Evolutionary conservation across 2,888 invertebrate genomes (phyloP).

Genomic region (Euphydryas editha): DNA sequence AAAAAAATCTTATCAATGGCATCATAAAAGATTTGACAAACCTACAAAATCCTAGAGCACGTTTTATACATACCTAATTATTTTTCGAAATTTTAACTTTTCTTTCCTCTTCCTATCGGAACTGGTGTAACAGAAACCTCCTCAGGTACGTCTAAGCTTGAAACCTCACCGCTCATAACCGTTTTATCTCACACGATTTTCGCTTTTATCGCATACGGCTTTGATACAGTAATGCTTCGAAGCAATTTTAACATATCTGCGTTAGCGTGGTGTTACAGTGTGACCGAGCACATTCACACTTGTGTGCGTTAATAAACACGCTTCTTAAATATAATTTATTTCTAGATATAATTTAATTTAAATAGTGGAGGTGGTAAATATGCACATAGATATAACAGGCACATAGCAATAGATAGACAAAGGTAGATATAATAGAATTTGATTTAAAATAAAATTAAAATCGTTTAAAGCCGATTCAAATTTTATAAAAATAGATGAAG

Average conservation of each 20-base stretch:
- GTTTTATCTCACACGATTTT: constrained; percentile 63
- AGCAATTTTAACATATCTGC: constrained; percentile 40
- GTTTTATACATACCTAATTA: constrained; percentile 41
- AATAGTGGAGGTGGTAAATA: constrained; percentile 26
- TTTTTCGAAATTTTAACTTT: constrained; percentile 58
- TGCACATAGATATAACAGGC: constrained; percentile 36
- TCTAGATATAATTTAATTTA: constrained; percentile 26
- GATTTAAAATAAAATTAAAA: constrained; percentile 4
- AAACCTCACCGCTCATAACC: constrained; percentile 66
- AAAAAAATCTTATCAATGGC: neutral
- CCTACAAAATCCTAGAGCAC: constrained; percentile 32
- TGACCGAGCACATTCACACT: constrained; percentile 56
- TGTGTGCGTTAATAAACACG: constrained; percentile 52
- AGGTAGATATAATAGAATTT: constrained; percentile 22
- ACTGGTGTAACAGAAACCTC: constrained; percentile 80
- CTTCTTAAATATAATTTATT: constrained; percentile 40
- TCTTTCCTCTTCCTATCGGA: constrained; percentile 77
- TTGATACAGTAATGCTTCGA: constrained; percentile 61
- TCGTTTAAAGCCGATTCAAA: constrained; percentile 8
- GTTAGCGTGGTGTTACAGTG: constrained; percentile 46
- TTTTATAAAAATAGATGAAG: neutral
- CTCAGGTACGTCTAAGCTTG: constrained; percentile 81
- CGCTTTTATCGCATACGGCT: constrained; percentile 68
- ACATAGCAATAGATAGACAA: constrained; percentile 33
- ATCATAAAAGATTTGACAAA: neutral